These are phyloP conservation scores for Xanthostigma xanthostigma DNA, from an alignment of 2,888 invertebrate species.

Conservation along the genomic window DNA sequence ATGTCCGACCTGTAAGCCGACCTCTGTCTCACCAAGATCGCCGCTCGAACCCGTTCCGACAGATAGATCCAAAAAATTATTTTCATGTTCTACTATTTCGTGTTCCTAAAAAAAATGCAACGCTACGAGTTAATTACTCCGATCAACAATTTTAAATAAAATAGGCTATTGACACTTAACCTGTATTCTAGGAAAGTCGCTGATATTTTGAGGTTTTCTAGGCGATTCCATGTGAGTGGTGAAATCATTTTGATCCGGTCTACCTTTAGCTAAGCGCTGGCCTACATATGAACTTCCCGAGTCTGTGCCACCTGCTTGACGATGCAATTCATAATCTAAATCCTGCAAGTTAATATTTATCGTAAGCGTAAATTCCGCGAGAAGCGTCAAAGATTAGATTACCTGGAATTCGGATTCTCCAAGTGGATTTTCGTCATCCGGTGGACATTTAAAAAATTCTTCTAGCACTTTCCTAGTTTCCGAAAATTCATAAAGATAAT, in stretches of 20 bases:
- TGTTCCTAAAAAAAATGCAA: slow-evolving; percentile 25
- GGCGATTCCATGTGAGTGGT: slow-evolving; percentile 37
- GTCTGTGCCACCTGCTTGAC: slow-evolving; percentile 36
- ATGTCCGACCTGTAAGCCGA: slow-evolving; percentile 47
- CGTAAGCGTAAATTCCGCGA: neutral
- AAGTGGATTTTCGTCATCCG: slow-evolving; percentile 42
- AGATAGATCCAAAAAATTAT: slow-evolving; percentile 42
- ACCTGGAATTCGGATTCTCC: slow-evolving; percentile 36
- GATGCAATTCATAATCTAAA: slow-evolving; percentile 61
- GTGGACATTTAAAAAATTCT: slow-evolving; percentile 78
- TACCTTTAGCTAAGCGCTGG: slow-evolving; percentile 50
- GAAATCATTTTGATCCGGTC: slow-evolving; percentile 27
- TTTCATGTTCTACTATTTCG: slow-evolving; percentile 36
- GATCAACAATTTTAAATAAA: neutral
- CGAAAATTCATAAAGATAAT: slow-evolving; percentile 83
- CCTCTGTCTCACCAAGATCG: slow-evolving; percentile 48
- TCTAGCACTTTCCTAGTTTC: slow-evolving; percentile 84
- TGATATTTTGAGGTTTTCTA: slow-evolving; percentile 39
- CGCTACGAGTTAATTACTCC: neutral
- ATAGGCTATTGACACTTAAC: slow-evolving; percentile 19
- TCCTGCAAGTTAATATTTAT: slow-evolving; percentile 31
- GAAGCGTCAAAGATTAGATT: slow-evolving; percentile 5
- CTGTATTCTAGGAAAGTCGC: slow-evolving; percentile 39
- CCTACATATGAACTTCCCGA: slow-evolving; percentile 64
- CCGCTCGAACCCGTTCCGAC: slow-evolving; percentile 47